phyloP scores from a whole-genome alignment of 1,140 invertebrate species.

The Mycetomoellerius zeteki region DNA sequence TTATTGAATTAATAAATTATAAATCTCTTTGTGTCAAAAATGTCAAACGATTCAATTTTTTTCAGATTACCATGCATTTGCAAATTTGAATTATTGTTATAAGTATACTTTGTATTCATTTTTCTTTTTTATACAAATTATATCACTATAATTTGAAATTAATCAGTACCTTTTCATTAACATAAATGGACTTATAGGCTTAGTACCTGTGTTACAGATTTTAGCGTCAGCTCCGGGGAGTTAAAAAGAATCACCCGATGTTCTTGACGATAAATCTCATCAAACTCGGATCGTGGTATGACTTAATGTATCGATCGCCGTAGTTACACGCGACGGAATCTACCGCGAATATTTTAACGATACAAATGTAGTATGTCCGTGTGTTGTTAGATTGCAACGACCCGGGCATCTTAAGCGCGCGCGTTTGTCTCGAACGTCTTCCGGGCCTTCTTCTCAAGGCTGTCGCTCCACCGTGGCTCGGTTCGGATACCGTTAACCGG shows the following conservation, averaged over 20 bases:
- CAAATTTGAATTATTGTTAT: too few species aligned
- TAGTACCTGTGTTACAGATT: too few species aligned
- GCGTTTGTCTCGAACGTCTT: slow-evolving; percentile 70
- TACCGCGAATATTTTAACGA: slow-evolving; percentile 36
- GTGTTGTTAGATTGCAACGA: slow-evolving; percentile 22
- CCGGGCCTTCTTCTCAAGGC: slow-evolving; percentile 77
- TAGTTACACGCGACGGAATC: not conserved
- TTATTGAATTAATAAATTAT: too few species aligned
- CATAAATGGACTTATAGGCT: too few species aligned
- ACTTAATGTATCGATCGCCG: slow-evolving; percentile 39
- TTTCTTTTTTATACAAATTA: too few species aligned
- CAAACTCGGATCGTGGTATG: not conserved
- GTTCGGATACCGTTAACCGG: slow-evolving; percentile 81
- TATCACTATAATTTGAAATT: too few species aligned
- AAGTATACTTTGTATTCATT: too few species aligned
- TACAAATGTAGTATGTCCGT: slow-evolving; percentile 1
- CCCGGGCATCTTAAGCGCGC: slow-evolving; percentile 38
- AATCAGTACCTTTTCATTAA: too few species aligned
- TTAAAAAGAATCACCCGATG: not conserved
- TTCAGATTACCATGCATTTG: too few species aligned
- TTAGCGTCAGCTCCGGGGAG: too few species aligned
- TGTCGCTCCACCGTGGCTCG: slow-evolving; percentile 75
- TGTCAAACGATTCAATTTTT: too few species aligned
- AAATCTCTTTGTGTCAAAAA: too few species aligned
- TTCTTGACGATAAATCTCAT: not conserved